These are phyloP conservation scores for Popillia japonica DNA, from an alignment of 1,140 invertebrate species.

Conservation along the genomic window DNA sequence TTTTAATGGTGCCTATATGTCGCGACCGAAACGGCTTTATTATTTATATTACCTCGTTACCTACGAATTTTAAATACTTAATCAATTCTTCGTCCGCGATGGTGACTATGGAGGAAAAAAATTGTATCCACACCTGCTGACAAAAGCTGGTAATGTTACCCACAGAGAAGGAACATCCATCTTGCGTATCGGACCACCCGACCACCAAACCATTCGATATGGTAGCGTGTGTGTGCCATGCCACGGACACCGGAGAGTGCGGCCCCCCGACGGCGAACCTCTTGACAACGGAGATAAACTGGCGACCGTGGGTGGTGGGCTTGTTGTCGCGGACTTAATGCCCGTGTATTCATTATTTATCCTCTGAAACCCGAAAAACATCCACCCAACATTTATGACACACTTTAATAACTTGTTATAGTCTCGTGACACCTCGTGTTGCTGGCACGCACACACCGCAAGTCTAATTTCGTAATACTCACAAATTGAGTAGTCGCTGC, in stretches of 20 bases:
- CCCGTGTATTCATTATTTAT: constrained; percentile 55
- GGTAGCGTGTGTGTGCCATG: constrained; percentile 46
- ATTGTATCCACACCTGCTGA: constrained; percentile 49
- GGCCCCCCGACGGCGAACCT: constrained; percentile 33
- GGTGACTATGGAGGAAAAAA: constrained; percentile 38
- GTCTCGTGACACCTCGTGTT: not conserved
- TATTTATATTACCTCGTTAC: constrained; percentile 39
- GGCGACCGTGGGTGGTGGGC: constrained; percentile 55
- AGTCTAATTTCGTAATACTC: not conserved
- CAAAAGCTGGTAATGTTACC: constrained; percentile 49
- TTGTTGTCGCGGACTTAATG: constrained; percentile 58
- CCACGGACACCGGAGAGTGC: constrained; percentile 7
- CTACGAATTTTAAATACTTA: constrained; percentile 40
- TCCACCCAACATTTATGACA: constrained; percentile 34
- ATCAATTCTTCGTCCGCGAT: constrained; percentile 44
- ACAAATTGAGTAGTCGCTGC: not conserved
- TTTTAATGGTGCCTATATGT: constrained; percentile 34
- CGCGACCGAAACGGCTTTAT: constrained; percentile 33
- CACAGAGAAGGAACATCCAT: constrained; percentile 49
- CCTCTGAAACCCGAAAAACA: constrained; percentile 29
- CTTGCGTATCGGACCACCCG: constrained; percentile 52
- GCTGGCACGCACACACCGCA: not conserved
- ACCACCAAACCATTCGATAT: constrained; percentile 45
- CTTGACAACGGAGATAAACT: constrained; percentile 57
- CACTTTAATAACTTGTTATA: constrained; percentile 37